Evolutionary conservation across 2,888 invertebrate genomes (phyloP).

Genomic region (Limnephilus lunatus): DNA sequence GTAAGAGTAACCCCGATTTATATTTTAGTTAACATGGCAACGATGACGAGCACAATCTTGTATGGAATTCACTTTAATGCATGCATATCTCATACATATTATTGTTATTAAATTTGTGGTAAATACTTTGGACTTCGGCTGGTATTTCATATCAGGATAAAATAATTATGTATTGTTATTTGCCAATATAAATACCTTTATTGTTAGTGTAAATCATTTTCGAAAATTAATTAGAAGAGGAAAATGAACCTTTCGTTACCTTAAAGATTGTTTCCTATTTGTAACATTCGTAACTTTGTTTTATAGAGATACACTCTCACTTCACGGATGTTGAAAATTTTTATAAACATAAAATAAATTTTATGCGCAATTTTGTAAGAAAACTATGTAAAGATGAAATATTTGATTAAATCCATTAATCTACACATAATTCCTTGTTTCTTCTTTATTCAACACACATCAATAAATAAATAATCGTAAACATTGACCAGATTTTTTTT

Average conservation of each 20-base stretch:
- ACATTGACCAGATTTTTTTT: not conserved
- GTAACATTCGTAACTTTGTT: not conserved
- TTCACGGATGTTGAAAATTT: not conserved
- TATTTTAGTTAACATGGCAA: not conserved
- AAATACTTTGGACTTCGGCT: not conserved
- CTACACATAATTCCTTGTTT: not conserved
- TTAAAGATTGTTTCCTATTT: not conserved
- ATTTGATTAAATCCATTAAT: conserved; percentile 21
- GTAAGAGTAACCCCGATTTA: not conserved
- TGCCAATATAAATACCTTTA: not conserved
- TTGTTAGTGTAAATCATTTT: not conserved
- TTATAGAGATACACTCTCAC: not conserved
- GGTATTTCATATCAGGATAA: not conserved
- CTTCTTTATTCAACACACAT: not conserved
- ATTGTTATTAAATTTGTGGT: not conserved
- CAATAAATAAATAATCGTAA: not conserved
- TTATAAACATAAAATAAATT: conserved; percentile 3
- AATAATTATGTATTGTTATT: not conserved
- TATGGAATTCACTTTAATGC: not conserved
- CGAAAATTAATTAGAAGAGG: not conserved
- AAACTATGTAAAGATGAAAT: conserved; percentile 7
- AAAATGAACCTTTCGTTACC: not conserved
- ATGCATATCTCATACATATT: not conserved
- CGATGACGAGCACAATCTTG: not conserved
- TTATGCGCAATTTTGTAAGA: conserved; percentile 35